Evolutionary conservation across 2,113 vertebrate genomes (phyloP), one percentile per base, ranked within the genome.

Genomic region (Mobula birostris): DNA sequence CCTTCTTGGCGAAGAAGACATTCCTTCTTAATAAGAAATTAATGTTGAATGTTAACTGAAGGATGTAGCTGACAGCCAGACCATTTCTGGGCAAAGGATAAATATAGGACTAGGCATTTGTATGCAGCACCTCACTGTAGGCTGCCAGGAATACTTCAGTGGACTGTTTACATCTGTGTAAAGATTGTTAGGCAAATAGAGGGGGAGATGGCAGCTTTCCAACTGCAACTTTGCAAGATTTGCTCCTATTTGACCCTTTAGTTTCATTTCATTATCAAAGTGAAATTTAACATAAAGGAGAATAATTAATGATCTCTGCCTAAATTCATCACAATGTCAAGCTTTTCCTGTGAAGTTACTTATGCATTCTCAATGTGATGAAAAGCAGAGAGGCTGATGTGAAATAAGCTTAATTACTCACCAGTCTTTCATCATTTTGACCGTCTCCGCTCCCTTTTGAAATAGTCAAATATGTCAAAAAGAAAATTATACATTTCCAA

Each of bases 71-170:
- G 66, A 61, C 85, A 90, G 61, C 17, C 85, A 66, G 85, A n/a
- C 85, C 85, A 90, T 90, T 90, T 90, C 85, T 90, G 85, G 85
- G 61, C 85, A 90, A 90, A 90, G 61, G 85, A 90, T 90, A 90
- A 66, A 90, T 90, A 66, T 90, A 90, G 85, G 61, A n/a, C 29
- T 19, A n/a, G 63, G 61, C 85, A 66, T 90, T 66, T 90, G 85
- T 90, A 90, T 32, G 61, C 58, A 90, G 85, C 85, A 90, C 61
- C 85, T 68, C 85, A 90, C 61, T 66, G 85, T 61, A 90, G 66
- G 85, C 63, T 90, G 85, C 85, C 85, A 68, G 85, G 66, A 90
- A 90, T 90, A 90, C 63, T 61, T 68, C 85, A 90, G 61, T 29
- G 15, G 9, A 19, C 61, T 87, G 24, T 61, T 90, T n/a, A 90